Base-by-base conservation (phyloP, 1,140 invertebrate genomes). In the Ladona fulva region DNA sequence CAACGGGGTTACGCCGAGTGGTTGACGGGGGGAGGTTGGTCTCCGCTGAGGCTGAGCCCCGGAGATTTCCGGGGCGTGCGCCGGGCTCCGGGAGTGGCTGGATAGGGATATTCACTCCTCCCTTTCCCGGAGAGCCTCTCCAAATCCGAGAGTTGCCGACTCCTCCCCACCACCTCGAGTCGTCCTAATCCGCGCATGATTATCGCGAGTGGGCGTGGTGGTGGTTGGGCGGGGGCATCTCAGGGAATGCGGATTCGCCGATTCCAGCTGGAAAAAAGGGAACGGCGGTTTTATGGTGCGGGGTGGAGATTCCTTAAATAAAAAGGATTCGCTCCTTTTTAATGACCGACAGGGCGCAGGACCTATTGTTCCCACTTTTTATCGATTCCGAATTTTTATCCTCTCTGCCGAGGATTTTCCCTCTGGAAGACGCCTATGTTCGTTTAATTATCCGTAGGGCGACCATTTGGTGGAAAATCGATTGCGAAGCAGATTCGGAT, bases 51-150 rank as follows among this genome's bases (percentile, higher is more conserved):
- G 52, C 52, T 66, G 52, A 66, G 52, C 52, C 52, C 52, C 52
- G 52, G 52, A 66, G 52, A 66, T 66, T 66, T 66, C 52, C 52
- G 52, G 52, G 52, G 52, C 52, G 52, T 66, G 52, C 52, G 52
- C 52, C 52, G 52, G 52, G 52, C 52, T 66, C 52, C 52, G 52
- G 52, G 52, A 66, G 52, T 66, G 52, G 52, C 52, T 66, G 52
- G 52, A 66, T 66, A 22, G 5, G 52, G 52, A 66, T 66, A 66
- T 66, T 6, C 52, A 66, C 52, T 66, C 52, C 52, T 22, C 52
- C 52, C 52, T 22, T 66, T 66, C 52, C 12, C n/a, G n/a, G n/a
- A n/a, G n/a, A n/a, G n/a, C n/a, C 52, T 22, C 52, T 19, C 5
- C 52, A 16, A 16, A 16, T 22, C 44, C 44, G 19, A 10, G 44